Conservation (phyloP, 2,888 invertebrate species). For the Eupithecia subumbrata region DNA sequence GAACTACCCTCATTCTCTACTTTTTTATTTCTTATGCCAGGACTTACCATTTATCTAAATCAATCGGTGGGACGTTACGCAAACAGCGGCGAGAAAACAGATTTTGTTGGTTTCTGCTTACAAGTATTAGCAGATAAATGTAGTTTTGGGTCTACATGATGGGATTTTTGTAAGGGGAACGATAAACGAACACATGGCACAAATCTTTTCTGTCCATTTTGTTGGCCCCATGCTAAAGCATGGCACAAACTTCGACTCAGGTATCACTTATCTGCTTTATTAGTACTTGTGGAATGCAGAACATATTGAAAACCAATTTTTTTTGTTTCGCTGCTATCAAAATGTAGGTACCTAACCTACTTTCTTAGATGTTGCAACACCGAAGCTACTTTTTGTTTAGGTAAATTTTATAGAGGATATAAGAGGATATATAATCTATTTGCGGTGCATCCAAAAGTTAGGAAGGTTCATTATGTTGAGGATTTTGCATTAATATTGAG, state of each 20-base stretch:
- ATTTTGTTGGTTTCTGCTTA: neutral
- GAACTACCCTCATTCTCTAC: constrained; percentile 47
- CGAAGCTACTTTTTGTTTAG: neutral
- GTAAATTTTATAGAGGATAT: neutral
- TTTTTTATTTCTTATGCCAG: neutral
- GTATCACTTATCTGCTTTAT: neutral
- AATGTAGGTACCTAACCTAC: neutral
- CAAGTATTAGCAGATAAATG: neutral
- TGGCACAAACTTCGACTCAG: neutral
- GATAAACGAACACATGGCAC: neutral
- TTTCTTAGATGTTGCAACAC: neutral
- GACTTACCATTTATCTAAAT: constrained; percentile 1
- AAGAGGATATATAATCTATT: neutral
- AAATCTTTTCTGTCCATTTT: neutral
- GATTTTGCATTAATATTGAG: neutral
- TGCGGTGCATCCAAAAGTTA: neutral
- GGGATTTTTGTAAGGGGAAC: neutral
- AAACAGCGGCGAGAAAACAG: neutral
- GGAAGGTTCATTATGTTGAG: neutral
- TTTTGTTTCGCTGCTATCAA: too few relatives aligned
- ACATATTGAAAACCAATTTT: neutral
- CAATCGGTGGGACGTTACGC: neutral
- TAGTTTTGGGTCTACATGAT: neutral
- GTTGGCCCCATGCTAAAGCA: too few relatives aligned
- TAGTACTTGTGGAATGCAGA: neutral